phyloP scores from a whole-genome alignment of 2,888 invertebrate genomes.

The Cantharis flavilabris region DNA sequence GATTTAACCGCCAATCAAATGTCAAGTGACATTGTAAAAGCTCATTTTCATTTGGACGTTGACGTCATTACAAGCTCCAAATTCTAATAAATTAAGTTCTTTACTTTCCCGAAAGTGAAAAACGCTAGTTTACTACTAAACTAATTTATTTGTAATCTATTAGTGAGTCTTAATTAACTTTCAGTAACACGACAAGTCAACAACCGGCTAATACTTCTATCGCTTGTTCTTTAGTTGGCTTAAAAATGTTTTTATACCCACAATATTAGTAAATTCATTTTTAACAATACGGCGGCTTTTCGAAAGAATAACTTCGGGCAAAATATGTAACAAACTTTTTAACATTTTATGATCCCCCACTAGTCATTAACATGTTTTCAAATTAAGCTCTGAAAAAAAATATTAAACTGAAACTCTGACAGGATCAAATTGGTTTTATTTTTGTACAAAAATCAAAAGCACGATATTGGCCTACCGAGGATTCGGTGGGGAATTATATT shows the following conservation, averaged over 20 bases:
- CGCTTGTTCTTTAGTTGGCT: neutral
- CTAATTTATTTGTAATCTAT: neutral
- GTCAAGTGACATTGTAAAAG: conserved; percentile 26
- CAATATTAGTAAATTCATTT: neutral
- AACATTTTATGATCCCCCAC: neutral
- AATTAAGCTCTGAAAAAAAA: neutral
- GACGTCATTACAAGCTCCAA: conserved; percentile 35
- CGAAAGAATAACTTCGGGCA: neutral
- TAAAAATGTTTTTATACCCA: neutral
- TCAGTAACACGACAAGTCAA: neutral
- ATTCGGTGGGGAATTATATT: neutral
- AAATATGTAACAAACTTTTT: neutral
- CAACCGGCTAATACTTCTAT: neutral
- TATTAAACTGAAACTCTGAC: neutral
- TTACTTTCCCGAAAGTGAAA: neutral
- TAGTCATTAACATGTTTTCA: neutral
- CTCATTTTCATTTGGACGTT: conserved; percentile 39
- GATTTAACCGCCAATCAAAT: conserved; percentile 35
- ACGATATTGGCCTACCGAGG: neutral
- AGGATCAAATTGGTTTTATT: neutral
- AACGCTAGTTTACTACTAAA: neutral
- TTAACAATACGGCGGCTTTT: neutral
- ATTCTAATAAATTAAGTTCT: neutral
- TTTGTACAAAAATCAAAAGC: neutral
- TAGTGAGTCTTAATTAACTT: neutral